Evolutionary conservation across 2,797 vertebrate species (phyloP), one percentile per base, ranked within the genome.

Genomic region (Helarctos malayanus): DNA sequence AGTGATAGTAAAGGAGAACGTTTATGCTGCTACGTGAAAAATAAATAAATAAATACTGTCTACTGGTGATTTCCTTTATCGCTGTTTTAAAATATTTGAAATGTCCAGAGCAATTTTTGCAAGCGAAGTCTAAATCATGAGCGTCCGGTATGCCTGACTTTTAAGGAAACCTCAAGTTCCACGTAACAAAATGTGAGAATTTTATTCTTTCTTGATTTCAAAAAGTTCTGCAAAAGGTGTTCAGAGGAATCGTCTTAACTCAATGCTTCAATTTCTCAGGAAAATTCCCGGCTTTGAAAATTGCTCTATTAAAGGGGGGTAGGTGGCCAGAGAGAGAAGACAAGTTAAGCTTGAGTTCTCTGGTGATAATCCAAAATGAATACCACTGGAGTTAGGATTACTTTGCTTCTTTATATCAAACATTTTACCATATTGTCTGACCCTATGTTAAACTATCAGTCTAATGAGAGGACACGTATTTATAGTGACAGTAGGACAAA

Each of bases 11-110:
- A 63, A 59, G 8, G 1, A 23, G 4, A 59, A 21, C 0, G 2
- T 95, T 69, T 59, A 25, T n/a, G 13, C 32, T 81, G 35, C 91
- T 2, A 91, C n/a, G 45, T 82, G 49, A 93, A 75, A 80, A 94
- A 14, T n/a, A 92, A 76, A 35, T 61, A 52, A 52, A 49, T 83
- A 52, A 76, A 32, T 1, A 65, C 1, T 65, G 9, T 49, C 25
- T 69, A 52, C 2, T 45, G 1, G 7, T n/a, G 7, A 47, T 29
- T 47, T 59, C 2, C 23, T 94, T 19, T 29, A 49, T 57, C 82
- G 69, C 32, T 79, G 7, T 41, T 56, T 79, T 84, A 57, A 88
- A 76, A 38, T 49, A 82, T 45, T 87, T n/a, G 23, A 88, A 47
- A 29, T 35, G 4, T 23, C 47, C 15, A 81, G 12, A 84, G 35